Evolutionary conservation across 1,140 invertebrate genomes (phyloP), one percentile per base, ranked within the genome.

Genomic region (Spodoptera frugiperda): DNA sequence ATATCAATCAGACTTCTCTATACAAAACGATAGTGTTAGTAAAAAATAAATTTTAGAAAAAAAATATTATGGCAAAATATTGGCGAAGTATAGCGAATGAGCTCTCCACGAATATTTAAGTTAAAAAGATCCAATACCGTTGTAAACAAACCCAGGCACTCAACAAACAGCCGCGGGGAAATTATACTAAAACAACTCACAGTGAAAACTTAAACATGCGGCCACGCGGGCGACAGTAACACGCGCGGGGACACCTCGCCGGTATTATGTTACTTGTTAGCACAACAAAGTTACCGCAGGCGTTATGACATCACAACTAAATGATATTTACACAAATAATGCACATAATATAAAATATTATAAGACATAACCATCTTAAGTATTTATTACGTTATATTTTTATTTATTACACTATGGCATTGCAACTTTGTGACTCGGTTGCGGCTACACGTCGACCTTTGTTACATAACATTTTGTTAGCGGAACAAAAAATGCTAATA

Each of bases 21-120:
- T 49, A 87, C 80, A 87, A 82, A 86, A 85, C 79, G 63, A 74
- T 54, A 65, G 53, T 73, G 84, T 89, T 91, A 90, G 85, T 88
- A 87, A 83, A 88, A 82, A 82, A 82, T 78, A 79, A 81, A 83
- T 88, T 78, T 87, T 85, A 85, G 77, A 89, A 87, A 82, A 84
- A 87, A 73, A 72, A 46, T 72, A 81, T 87, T 93, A 93, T 93
- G 91, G 91, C 92, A 93, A 91, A 93, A 90, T 85, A 91, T 91
- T 92, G 90, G 90, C 91, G 87, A 91, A 89, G 83, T 89, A 78
- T 85, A 87, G 80, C 87, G 67, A 84, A 84, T 79, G 72, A 81
- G 79, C 81, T 84, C 87, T 86, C 82, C 84, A 84, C 87, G 75
- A 87, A 89, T 87, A 87, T 87, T 87, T 87, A 87, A 84, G 51